A percentile compares a stretch with the other conserved stretches of the same genome.
Evolutionary conservation across 1,140 invertebrate species (phyloP).

Genomic region (Drosophila dunni): DNA sequence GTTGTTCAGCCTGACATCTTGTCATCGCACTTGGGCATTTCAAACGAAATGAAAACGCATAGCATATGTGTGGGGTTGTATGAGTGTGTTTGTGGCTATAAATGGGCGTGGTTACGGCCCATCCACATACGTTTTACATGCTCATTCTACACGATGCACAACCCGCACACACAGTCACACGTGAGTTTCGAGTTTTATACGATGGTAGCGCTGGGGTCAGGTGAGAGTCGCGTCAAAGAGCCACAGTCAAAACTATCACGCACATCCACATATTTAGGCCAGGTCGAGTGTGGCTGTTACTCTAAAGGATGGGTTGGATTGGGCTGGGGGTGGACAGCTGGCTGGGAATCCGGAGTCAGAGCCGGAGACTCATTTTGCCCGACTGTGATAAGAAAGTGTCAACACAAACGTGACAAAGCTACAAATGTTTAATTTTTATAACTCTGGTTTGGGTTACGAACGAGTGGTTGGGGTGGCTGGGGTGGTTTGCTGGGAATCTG

Average conservation of each 20-base stretch:
- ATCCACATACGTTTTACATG: constrained; percentile 6
- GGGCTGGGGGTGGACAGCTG: constrained; percentile 17
- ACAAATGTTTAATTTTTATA: constrained; percentile 84
- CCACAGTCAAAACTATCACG: constrained; percentile 74
- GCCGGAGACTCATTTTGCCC: constrained; percentile 43
- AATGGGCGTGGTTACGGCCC: constrained; percentile 19
- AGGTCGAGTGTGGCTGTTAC: constrained; percentile 41
- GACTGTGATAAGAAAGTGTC: constrained; percentile 81
- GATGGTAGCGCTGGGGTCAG: constrained; percentile 57
- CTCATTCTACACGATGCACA: constrained; percentile 4
- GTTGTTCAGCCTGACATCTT: constrained; percentile 42
- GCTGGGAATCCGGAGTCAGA: not conserved
- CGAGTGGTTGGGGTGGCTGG: not conserved
- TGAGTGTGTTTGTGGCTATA: constrained; percentile 4
- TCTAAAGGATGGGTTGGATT: not conserved
- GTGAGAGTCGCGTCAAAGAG: constrained; percentile 38
- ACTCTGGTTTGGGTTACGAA: constrained; percentile 24
- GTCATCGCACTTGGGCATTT: constrained; percentile 41
- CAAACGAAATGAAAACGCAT: constrained; percentile 56
- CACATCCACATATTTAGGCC: constrained; percentile 77
- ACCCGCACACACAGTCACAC: constrained; percentile 11
- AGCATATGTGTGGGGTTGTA: constrained; percentile 64
- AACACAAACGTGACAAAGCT: constrained; percentile 83
- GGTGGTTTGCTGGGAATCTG: constrained; percentile 1
- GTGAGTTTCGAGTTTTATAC: constrained; percentile 48